Evolutionary conservation across 2,888 invertebrate species (phyloP).

Genomic region (Scaptomyza polygonia): DNA sequence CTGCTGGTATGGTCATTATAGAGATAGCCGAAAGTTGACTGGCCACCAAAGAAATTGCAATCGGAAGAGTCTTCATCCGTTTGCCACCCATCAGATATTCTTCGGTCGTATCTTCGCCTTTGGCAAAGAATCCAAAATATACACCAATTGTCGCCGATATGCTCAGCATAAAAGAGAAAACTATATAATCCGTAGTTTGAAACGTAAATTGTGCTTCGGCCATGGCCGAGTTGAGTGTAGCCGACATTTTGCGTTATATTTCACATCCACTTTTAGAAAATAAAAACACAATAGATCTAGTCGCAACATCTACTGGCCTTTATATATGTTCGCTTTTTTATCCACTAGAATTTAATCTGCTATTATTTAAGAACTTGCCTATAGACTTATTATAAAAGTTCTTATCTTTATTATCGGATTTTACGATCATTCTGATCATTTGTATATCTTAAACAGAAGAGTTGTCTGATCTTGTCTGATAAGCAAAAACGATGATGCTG

Average conservation of each 20-base stretch:
- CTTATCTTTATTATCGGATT: slow-evolving; percentile 35
- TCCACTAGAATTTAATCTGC: slow-evolving; percentile 4
- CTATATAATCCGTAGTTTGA: slow-evolving; percentile 85
- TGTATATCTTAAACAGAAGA: slow-evolving; percentile 6
- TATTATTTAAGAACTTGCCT: neutral
- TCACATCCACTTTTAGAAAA: slow-evolving; percentile 17
- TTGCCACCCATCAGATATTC: slow-evolving; percentile 87
- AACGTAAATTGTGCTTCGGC: slow-evolving; percentile 72
- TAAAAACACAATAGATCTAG: slow-evolving; percentile 24
- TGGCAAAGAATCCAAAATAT: slow-evolving; percentile 86
- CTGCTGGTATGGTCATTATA: slow-evolving; percentile 85
- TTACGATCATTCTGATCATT: slow-evolving; percentile 15
- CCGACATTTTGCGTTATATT: slow-evolving; percentile 43
- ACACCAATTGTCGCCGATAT: slow-evolving; percentile 86
- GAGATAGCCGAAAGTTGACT: slow-evolving; percentile 86
- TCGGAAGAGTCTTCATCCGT: slow-evolving; percentile 86
- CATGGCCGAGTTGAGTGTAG: slow-evolving; percentile 25
- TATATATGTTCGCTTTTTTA: slow-evolving; percentile 17
- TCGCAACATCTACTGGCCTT: neutral
- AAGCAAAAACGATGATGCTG: slow-evolving; percentile 11
- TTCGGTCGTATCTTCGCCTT: slow-evolving; percentile 85
- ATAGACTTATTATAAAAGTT: slow-evolving; percentile 24
- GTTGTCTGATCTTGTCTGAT: slow-evolving; percentile 14
- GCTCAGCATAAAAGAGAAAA: slow-evolving; percentile 85
- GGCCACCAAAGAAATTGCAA: slow-evolving; percentile 87